Evolutionary conservation across 2,797 vertebrate genomes (phyloP), one percentile per base, ranked within the genome.

Genomic region (Distichodus sexfasciatus): DNA sequence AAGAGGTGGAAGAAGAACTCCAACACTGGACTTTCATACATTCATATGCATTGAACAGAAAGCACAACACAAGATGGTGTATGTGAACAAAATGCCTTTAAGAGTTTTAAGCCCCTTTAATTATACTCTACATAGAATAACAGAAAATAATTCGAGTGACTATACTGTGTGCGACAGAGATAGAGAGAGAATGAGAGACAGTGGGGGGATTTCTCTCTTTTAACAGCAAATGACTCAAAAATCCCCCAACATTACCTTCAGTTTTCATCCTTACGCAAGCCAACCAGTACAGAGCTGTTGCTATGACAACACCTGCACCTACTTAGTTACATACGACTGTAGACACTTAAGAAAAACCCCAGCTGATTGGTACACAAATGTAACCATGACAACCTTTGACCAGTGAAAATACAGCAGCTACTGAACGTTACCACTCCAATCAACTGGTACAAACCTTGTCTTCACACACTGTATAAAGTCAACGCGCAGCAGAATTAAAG

Each of bases 291-390:
- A 59, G 10, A 53, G 21, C n/a, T 66, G 67, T 67, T 69, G 60
- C 59, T 46, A 71, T 60, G 46, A 59, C 28, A 79, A 70, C 63
- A 23, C 46, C 51, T 23, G 38, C 40, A n/a, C 17, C 35, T 54
- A 67, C 29, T 47, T 26, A 54, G 43, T n/a, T n/a, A n/a, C n/a
- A 50, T 43, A 47, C 17, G n/a, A 46, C 33, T 68, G 15, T 11
- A 35, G 33, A 17, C 10, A 58, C 40, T 35, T 47, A 21, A 47
- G 11, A 50, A n/a, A n/a, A 29, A 26, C 54, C 19, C 12, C 28
- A 23, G 15, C 47, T 67, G 48, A 71, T 51, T 66, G 66, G 43
- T 50, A n/a, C 61, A 55, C 1, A 50, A 40, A 29, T 24, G 75
- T 61, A 46, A 54, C 33, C 47, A 58, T 47, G 26, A 47, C 40